These are phyloP conservation scores for Uromys caudimaculatus DNA, from an alignment of 2,797 vertebrate genomes.

Conservation along the genomic window DNA sequence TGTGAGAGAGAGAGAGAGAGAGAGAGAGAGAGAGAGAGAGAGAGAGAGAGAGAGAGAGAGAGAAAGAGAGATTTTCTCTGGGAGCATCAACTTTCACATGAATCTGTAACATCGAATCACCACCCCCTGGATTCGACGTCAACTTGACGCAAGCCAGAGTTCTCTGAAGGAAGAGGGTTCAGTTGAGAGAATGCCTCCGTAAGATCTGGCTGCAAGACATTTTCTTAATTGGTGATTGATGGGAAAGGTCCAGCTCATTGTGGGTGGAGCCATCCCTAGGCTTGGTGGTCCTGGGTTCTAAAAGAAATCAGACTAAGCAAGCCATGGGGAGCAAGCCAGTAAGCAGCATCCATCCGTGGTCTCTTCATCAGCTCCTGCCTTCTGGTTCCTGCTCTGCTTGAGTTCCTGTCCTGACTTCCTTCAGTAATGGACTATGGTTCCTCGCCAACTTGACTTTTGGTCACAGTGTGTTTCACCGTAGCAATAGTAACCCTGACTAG, in stretches of 20 bases:
- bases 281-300: neutral
- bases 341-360: neutral
- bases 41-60: too few relatives aligned
- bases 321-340: neutral
- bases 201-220: neutral
- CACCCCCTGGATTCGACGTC: too few relatives aligned
- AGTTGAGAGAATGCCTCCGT: neutral
- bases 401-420: neutral
- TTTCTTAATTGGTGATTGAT: neutral
- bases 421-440: accelerated
- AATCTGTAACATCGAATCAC: neutral
- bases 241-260: neutral
- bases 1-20: too few relatives aligned
- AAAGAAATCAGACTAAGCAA: neutral
- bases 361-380: neutral
- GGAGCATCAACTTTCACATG: slow-evolving; percentile 18
- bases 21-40: too few relatives aligned
- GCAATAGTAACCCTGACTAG: neutral
- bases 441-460: neutral
- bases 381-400: neutral
- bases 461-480: too few relatives aligned
- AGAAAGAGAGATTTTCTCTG: neutral
- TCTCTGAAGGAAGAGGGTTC: neutral
- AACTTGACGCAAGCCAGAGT: neutral
- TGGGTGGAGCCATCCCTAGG: neutral